Percentiles rank a stretch among this genome's conserved stretches.
These are phyloP conservation scores for Macaca mulatta DNA, from an alignment of 2,113 vertebrate species.

Conservation along the genomic window DNA sequence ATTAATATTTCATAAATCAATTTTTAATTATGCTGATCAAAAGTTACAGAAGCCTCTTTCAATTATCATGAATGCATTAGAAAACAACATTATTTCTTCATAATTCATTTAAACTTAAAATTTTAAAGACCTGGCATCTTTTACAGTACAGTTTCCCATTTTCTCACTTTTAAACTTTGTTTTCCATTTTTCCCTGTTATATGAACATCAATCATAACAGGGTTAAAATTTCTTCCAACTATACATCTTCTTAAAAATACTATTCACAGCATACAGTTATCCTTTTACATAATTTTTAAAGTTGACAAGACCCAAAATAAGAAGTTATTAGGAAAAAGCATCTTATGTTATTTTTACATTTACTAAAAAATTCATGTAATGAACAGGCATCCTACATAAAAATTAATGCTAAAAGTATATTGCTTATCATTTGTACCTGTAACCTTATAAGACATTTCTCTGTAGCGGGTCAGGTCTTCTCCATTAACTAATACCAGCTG, in stretches of 20 bases:
- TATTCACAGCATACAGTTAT: neutral
- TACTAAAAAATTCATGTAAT: conserved; percentile 10
- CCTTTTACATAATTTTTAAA: neutral
- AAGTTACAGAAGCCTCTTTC: neutral
- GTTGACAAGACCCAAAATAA: neutral
- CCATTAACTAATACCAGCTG: conserved; percentile 92
- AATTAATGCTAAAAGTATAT: neutral
- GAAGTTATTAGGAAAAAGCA: neutral
- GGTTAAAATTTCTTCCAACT: conserved; percentile 23
- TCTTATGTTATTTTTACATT: neutral
- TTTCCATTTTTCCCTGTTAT: conserved; percentile 5
- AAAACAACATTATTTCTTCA: neutral
- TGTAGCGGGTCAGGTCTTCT: conserved; percentile 93
- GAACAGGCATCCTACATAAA: neutral
- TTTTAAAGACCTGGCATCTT: neutral
- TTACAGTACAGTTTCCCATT: neutral
- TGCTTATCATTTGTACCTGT: conserved; percentile 86
- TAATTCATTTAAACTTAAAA: conserved; percentile 30
- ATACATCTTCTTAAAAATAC: neutral
- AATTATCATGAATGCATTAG: neutral
- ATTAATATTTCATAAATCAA: neutral
- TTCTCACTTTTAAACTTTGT: neutral
- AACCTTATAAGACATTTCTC: conserved; percentile 92
- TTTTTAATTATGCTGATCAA: conserved; percentile 26
- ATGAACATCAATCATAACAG: neutral